phyloP scores from a whole-genome alignment of 1,140 invertebrate species.

The Diachasma alloeum region DNA sequence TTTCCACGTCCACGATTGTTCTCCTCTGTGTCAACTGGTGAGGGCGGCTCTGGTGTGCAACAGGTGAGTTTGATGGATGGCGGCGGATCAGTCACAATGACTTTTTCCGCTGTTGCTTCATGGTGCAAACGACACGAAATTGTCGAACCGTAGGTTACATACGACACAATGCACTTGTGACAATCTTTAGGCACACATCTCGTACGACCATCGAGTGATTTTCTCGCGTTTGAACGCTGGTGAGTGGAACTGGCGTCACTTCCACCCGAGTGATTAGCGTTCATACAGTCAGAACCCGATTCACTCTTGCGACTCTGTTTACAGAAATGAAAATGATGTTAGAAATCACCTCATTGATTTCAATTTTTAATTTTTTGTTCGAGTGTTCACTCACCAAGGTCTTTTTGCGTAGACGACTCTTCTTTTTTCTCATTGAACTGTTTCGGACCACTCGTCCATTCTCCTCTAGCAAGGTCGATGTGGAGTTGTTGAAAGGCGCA shows the following conservation, averaged over 20 bases:
- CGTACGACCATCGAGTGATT: constrained; percentile 44
- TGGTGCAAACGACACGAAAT: constrained; percentile 69
- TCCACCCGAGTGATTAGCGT: constrained; percentile 51
- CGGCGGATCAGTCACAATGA: constrained; percentile 70
- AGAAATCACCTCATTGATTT: background rate
- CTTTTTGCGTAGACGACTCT: constrained; percentile 73
- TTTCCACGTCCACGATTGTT: constrained; percentile 43
- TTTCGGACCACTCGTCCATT: constrained; percentile 57
- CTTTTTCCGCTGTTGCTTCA: constrained; percentile 65
- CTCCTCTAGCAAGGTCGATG: constrained; percentile 60
- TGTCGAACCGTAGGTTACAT: constrained; percentile 76
- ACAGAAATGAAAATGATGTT: constrained; percentile 28
- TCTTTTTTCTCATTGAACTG: constrained; percentile 71
- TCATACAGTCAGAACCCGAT: constrained; percentile 68
- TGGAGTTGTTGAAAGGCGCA: constrained; percentile 57
- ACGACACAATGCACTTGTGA: constrained; percentile 46
- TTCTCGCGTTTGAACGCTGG: constrained; percentile 45
- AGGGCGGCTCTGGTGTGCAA: constrained; percentile 43
- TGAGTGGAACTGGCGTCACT: constrained; percentile 56
- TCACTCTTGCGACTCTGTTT: constrained; percentile 67
- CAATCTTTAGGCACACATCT: constrained; percentile 37
- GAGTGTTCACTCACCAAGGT: constrained; percentile 59
- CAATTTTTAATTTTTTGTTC: background rate
- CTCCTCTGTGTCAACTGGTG: constrained; percentile 61
- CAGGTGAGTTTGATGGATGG: constrained; percentile 55